These are phyloP conservation scores for Oegoconia quadripuncta DNA, from an alignment of 2,888 invertebrate genomes.

Conservation along the genomic window DNA sequence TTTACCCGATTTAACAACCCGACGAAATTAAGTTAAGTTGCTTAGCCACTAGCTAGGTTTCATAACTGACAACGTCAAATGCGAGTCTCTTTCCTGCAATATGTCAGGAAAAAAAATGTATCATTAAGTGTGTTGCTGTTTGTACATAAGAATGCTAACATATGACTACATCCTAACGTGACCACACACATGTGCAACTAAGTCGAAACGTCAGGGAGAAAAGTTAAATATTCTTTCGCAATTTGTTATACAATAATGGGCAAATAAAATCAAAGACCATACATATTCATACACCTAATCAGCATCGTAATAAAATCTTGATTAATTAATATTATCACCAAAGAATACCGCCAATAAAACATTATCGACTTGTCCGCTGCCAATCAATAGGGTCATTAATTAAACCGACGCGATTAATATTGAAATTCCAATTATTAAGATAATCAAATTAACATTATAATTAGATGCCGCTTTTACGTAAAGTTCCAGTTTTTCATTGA, in stretches of 20 bases:
- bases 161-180: too few relatives aligned
- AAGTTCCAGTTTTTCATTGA: conserved; percentile 1
- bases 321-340: conserved; percentile 1
- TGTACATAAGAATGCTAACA: too few relatives aligned
- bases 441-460: conserved; percentile 19
- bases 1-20: too few relatives aligned
- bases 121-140: too few relatives aligned
- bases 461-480: conserved; percentile 8
- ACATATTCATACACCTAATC: background rate
- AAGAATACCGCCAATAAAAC: conserved; percentile 2
- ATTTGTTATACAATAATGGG: background rate
- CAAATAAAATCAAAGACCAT: background rate
- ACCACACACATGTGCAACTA: too few relatives aligned
- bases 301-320: conserved; percentile 1
- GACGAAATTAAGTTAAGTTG: too few relatives aligned
- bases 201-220: too few relatives aligned
- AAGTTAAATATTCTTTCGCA: too few relatives aligned
- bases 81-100: too few relatives aligned
- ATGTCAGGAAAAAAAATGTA: too few relatives aligned
- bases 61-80: too few relatives aligned
- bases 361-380: conserved; percentile 1
- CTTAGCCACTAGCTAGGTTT: too few relatives aligned
- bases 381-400: conserved; percentile 16
- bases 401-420: conserved; percentile 36
- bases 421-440: conserved; percentile 31